Evolutionary conservation across 2,888 invertebrate genomes (phyloP).

Genomic region (Tanypteryx hageni): DNA sequence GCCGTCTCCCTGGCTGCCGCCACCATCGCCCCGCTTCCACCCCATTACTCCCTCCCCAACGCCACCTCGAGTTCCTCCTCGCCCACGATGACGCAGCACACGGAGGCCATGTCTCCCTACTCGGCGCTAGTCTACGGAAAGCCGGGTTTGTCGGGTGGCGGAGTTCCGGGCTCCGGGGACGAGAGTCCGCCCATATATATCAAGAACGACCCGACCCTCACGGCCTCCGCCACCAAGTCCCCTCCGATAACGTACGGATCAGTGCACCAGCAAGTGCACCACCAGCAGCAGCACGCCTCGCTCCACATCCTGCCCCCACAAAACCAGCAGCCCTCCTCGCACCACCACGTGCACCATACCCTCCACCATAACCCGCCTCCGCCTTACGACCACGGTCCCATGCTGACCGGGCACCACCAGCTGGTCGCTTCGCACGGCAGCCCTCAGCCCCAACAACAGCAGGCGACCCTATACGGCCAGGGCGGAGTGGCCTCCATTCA

Average conservation of each 20-base stretch:
- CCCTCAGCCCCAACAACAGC: constrained; percentile 22
- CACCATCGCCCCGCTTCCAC: constrained; percentile 32
- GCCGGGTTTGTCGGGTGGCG: not conserved
- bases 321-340: constrained; percentile 73
- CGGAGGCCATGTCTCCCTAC: constrained; percentile 55
- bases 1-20: not conserved
- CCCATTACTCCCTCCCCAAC: constrained; percentile 68
- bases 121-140: not conserved
- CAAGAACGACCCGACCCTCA: constrained; percentile 82
- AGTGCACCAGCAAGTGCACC: constrained; percentile 76
- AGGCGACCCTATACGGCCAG: constrained; percentile 79
- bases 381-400: constrained; percentile 17
- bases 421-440: constrained; percentile 24
- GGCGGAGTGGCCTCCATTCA: constrained; percentile 76
- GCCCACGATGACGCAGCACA: constrained; percentile 73
- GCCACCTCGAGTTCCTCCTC: constrained; percentile 67
- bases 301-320: constrained; percentile 71
- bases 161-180: constrained; percentile 74
- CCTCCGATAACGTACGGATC: constrained; percentile 75
- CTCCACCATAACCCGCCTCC: constrained; percentile 41
- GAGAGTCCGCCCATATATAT: constrained; percentile 78
- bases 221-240: constrained; percentile 74
- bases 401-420: constrained; percentile 32
- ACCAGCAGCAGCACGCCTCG: constrained; percentile 67
- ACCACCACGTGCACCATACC: constrained; percentile 45